Evolutionary conservation across 2,113 vertebrate species (phyloP), one percentile per base, ranked within the genome.

Genomic region (Edolisoma coerulescens): DNA sequence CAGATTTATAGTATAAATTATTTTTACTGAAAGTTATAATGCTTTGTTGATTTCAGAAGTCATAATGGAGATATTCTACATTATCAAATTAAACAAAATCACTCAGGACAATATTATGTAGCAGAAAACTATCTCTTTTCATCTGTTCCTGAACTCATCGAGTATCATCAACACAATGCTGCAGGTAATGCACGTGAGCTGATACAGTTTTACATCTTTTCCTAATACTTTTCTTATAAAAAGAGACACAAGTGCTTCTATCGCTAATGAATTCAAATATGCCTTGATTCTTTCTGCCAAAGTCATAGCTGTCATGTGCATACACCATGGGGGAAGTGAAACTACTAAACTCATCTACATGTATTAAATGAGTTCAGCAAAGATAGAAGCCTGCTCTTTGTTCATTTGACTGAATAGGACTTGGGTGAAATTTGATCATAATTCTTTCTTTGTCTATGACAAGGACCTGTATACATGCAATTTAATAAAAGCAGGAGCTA

Each of bases 141-240:
- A 57, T 98, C 98, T 16, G 91, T 99, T 37, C 98, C 98, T 20
- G 98, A 99, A 4, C 87, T 99, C 69, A 98, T 99, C 4, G 83
- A 97, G 69, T 99, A 99, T 94, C 99, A 99, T 81, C 97, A 98
- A 71, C 98, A 99, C 97, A 99, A 99, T 9, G 99, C 99, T 18
- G 99, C 98, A 74, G 98, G 98, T 99, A 97, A 96, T 54, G 24
- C 19, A n/a, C 21, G 7, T 20, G 42, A 76, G 41, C 18, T 68
- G 32, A 16, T 42, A 42, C 0, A 2, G 18, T 59, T 86, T 80
- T 80, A 32, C 20, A 47, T 49, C 4, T 80, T 93, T 44, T 24
- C 88, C 39, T 73, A 65, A 39, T 53, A 20, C 2, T 90, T 77
- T 13, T 16, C 18, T 86, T 65, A 53, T 42, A 18, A 76, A 91